Percentiles rank a stretch among this genome's conserved stretches.
Evolutionary conservation across 2,888 invertebrate species (phyloP).

Genomic region (Coleophora flavipennella): DNA sequence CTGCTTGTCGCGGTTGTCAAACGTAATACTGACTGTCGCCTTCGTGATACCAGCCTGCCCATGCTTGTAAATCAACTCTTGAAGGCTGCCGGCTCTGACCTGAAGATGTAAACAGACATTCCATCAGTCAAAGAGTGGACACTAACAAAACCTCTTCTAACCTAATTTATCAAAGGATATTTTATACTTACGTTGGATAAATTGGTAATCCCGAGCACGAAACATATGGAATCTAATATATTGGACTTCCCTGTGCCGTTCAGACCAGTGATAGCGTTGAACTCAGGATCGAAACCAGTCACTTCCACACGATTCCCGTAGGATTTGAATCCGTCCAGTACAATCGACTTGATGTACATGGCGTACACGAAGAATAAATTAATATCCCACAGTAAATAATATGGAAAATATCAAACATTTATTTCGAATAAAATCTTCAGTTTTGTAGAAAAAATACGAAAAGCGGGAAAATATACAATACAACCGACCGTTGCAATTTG

Average conservation of each 20-base stretch:
- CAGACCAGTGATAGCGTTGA: conserved; percentile 98
- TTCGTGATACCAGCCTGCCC: conserved; percentile 97
- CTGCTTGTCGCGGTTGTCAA: conserved; percentile 88
- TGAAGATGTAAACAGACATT: conserved; percentile 33
- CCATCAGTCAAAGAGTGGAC: conserved; percentile 14
- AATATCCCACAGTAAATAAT: conserved; percentile 1
- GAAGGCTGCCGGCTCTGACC: conserved; percentile 92
- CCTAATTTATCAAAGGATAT: too few species aligned
- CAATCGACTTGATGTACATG: conserved; percentile 94
- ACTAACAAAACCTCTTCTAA: too few species aligned
- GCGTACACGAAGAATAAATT: conserved; percentile 17
- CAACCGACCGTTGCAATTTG: conserved; percentile 27
- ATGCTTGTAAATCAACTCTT: conserved; percentile 97
- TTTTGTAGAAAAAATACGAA: conserved; percentile 4
- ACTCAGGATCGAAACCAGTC: conserved; percentile 92
- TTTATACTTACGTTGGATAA: conserved; percentile 85
- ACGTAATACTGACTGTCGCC: conserved; percentile 95
- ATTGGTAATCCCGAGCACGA: conserved; percentile 95
- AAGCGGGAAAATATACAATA: conserved; percentile 19
- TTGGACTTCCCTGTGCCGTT: conserved; percentile 99
- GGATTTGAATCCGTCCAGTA: conserved; percentile 98
- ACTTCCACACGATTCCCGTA: conserved; percentile 95
- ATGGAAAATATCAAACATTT: background rate
- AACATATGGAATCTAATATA: conserved; percentile 97
- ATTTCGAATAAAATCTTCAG: background rate